These are phyloP conservation scores for Axis porcinus DNA, from an alignment of 2,113 vertebrate genomes.

Conservation along the genomic window DNA sequence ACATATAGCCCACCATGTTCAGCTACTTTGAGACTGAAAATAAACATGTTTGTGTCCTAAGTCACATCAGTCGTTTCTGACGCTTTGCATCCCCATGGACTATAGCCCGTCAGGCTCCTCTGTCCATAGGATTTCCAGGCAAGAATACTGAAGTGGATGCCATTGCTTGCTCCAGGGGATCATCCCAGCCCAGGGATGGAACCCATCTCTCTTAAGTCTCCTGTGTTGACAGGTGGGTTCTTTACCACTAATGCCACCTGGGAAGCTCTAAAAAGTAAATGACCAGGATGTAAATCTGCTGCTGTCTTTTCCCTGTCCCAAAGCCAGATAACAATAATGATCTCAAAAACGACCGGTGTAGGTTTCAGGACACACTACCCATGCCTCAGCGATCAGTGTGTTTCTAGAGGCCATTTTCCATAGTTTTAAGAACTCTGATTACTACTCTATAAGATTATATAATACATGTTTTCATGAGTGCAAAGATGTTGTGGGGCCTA, in stretches of 20 bases:
- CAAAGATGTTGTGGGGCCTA: background rate
- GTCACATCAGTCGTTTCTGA: background rate
- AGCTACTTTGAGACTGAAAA: background rate
- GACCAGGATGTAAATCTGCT: background rate
- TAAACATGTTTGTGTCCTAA: background rate
- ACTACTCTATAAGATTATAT: background rate
- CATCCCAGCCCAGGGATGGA: no score
- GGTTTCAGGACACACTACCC: background rate
- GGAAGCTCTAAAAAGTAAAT: background rate
- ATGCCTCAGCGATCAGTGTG: background rate
- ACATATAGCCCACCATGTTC: background rate
- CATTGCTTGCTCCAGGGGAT: background rate
- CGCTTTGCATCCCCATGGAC: background rate
- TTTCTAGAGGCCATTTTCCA: background rate
- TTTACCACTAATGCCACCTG: no score
- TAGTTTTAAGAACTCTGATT: background rate
- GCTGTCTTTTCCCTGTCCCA: background rate
- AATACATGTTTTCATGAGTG: background rate
- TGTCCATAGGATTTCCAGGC: background rate
- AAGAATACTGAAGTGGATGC: background rate
- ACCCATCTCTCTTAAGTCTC: no score
- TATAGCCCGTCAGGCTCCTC: background rate
- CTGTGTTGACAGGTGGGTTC: no score
- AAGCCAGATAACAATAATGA: background rate
- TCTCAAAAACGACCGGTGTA: background rate